Percentiles rank a stretch among this genome's conserved stretches.
These are phyloP conservation scores for Microctenopoma lineatum DNA, from an alignment of 2,797 vertebrate species.

Conservation along the genomic window DNA sequence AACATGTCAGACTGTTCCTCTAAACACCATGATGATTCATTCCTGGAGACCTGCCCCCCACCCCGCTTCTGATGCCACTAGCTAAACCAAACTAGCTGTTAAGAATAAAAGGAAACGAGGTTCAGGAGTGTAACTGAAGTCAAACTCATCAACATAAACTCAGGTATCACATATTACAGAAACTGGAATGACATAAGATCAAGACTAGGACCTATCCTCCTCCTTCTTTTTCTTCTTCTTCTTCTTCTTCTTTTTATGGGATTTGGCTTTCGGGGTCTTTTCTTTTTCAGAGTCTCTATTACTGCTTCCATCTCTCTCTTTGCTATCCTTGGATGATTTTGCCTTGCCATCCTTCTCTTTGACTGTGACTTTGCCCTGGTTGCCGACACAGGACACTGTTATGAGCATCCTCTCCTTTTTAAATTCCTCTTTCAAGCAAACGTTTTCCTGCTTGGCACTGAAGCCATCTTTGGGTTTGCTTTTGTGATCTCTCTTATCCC, in stretches of 20 bases:
- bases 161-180: not conserved
- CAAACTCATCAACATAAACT: too few species aligned
- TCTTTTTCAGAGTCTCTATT: conserved; percentile 34
- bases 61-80: not conserved
- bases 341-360: conserved; percentile 15
- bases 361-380: conserved; percentile 15
- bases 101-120: too few species aligned
- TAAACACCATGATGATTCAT: not conserved
- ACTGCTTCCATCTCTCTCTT: conserved; percentile 30
- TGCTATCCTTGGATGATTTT: conserved; percentile 18
- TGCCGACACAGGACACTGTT: conserved; percentile 35
- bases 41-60: not conserved
- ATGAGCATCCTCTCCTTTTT: conserved; percentile 68
- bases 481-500: conserved; percentile 18
- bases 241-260: conserved; percentile 70
- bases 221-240: conserved; percentile 45
- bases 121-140: too few species aligned
- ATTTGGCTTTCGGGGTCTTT: conserved; percentile 58
- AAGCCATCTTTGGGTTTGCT: conserved; percentile 3
- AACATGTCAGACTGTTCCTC: not conserved
- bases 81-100: too few species aligned
- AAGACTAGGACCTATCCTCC: conserved; percentile 24
- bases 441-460: conserved; percentile 19
- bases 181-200: not conserved
- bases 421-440: conserved; percentile 61